Percentiles rank a stretch among this genome's conserved stretches.
phyloP scores from a whole-genome alignment of 2,797 vertebrate genomes.

The Helicolenus hilgendorfi region DNA sequence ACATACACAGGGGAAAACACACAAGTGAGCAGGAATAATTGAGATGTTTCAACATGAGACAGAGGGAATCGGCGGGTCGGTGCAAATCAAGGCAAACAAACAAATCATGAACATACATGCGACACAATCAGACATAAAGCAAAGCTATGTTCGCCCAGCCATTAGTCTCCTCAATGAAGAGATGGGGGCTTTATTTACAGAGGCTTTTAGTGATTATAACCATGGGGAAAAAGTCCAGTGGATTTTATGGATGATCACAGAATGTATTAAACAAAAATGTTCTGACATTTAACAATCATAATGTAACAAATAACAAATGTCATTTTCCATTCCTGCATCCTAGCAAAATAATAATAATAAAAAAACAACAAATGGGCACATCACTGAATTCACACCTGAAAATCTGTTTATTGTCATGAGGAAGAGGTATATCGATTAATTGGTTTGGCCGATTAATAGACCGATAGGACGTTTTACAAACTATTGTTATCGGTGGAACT shows the following conservation, averaged over 20 bases:
- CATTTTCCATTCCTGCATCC: not conserved
- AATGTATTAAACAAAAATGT: not conserved
- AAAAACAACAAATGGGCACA: not conserved
- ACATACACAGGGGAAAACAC: slow-evolving; percentile 13
- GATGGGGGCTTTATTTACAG: slow-evolving; percentile 5
- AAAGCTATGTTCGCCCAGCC: not conserved
- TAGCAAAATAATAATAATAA: not conserved
- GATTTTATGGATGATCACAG: not conserved
- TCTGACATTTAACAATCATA: not conserved
- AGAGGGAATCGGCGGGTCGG: slow-evolving; percentile 2
- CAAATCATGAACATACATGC: not conserved
- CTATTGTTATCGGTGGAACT: no score
- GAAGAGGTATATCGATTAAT: no score
- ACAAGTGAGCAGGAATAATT: slow-evolving; percentile 49
- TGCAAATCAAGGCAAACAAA: slow-evolving; percentile 47
- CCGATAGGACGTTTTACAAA: no score
- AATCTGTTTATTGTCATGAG: not conserved
- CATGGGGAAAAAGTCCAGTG: not conserved
- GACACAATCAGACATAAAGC: not conserved
- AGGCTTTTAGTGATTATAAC: slow-evolving; percentile 30
- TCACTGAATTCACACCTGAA: not conserved
- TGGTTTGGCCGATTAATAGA: no score
- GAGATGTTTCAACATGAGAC: slow-evolving; percentile 55
- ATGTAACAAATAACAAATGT: not conserved
- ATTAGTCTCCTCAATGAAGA: slow-evolving; percentile 1